A percentile compares a stretch with the other conserved stretches of the same genome.
These are phyloP conservation scores for Schizothorax lantsangensis DNA, from an alignment of 2,797 vertebrate genomes.

Conservation along the genomic window DNA sequence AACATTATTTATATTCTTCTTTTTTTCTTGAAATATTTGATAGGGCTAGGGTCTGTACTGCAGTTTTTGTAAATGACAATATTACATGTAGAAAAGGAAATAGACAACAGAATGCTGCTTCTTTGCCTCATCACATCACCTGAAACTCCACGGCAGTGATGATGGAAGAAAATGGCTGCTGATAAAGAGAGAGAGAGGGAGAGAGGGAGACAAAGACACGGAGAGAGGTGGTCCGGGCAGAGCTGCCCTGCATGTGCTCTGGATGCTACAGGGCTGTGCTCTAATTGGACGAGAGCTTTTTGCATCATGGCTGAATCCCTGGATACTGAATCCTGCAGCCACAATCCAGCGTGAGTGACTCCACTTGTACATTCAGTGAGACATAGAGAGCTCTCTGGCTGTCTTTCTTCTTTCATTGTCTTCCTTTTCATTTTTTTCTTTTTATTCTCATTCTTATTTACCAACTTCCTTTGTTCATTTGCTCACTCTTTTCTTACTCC, in stretches of 20 bases:
- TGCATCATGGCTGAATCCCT: constrained; percentile 30
- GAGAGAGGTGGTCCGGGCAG: constrained; percentile 47
- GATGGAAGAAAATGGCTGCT: constrained; percentile 23
- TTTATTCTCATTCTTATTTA: background rate
- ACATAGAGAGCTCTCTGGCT: background rate
- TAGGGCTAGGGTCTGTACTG: constrained; percentile 5
- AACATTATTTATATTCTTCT: constrained; percentile 2
- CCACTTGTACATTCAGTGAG: background rate
- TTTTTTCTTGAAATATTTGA: background rate
- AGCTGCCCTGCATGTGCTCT: constrained; percentile 48
- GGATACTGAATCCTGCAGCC: constrained; percentile 19
- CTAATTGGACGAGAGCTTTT: constrained; percentile 48
- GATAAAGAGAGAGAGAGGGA: constrained; percentile 53
- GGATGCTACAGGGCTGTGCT: constrained; percentile 23
- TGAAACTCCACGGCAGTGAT: background rate
- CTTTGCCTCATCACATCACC: background rate
- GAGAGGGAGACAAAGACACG: constrained; percentile 52
- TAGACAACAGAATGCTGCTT: constrained; percentile 27
- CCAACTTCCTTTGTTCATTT: background rate
- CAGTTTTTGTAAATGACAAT: constrained; percentile 25
- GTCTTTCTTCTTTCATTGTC: background rate
- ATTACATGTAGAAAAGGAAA: constrained; percentile 23
- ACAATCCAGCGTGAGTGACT: background rate
- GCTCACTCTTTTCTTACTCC: background rate
- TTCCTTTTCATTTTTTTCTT: background rate